phyloP scores from a whole-genome alignment of 2,113 vertebrate genomes.

The Echinops telfairi region DNA sequence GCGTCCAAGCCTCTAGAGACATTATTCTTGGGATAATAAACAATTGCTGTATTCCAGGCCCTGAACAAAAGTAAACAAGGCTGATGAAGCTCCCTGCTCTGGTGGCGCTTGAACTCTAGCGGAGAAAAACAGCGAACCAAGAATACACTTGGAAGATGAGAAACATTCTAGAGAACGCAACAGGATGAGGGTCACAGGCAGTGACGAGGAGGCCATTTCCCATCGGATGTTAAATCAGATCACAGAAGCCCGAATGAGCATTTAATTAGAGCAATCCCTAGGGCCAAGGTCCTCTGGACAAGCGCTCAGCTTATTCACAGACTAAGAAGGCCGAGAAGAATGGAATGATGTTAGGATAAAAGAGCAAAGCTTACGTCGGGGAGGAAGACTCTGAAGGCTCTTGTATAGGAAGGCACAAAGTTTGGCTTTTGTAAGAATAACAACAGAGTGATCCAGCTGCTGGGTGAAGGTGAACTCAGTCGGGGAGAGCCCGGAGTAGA shows the following conservation, averaged over 20 bases:
- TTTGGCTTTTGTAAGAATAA: background rate
- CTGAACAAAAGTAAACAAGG: background rate
- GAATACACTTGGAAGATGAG: background rate
- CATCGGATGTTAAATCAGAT: background rate
- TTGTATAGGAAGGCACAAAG: background rate
- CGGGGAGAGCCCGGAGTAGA: background rate
- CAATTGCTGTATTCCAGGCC: background rate
- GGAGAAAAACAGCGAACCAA: background rate
- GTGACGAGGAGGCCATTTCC: background rate
- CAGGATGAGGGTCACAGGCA: background rate
- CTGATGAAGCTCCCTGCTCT: background rate
- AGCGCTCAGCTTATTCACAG: background rate
- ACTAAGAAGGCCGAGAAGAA: conserved; percentile 9
- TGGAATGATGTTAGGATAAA: background rate
- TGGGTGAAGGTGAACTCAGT: background rate
- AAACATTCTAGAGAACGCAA: background rate
- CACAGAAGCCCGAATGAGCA: conserved; percentile 18
- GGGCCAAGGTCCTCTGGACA: background rate
- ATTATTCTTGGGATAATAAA: background rate
- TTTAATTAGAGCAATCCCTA: background rate
- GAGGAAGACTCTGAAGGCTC: background rate
- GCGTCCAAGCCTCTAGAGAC: conserved; percentile 13
- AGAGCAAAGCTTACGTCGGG: background rate
- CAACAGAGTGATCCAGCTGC: background rate
- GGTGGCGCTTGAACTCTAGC: background rate